Evolutionary conservation across 2,113 vertebrate species (phyloP), one percentile per base, ranked within the genome.

Genomic region (Aepyceros melampus): DNA sequence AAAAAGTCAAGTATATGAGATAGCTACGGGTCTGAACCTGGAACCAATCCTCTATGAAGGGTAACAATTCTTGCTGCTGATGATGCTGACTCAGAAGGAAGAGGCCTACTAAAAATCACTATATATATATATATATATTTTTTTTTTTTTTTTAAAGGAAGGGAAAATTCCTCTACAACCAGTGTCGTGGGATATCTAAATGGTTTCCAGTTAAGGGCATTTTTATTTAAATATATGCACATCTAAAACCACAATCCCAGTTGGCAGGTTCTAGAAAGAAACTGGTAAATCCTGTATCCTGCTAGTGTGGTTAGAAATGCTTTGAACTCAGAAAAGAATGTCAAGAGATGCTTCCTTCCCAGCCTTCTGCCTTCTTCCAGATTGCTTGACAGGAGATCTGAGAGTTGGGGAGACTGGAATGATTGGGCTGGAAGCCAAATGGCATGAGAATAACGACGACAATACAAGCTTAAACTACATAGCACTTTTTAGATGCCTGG

Each of bases 41-140:
- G 82, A 55, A 43, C 27, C 81, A 51, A 36, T 88, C 78, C 89
- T 91, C 45, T 58, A 55, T 83, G 95, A 97, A 94, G 87, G 51
- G 76, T 88, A 74, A 36, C 2, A 2, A 40, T 83, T 47, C 27
- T 79, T 91, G 29, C 55, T 53, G 2, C 23, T 45, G 31, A 43
- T 13, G 33, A 60, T 43, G 88, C 92, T 87, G 95, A 86, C 53
- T 90, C 85, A 92, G 76, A 71, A 40, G 19, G 49, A 88, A 74
- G 84, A 89, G 27, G 17, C 67, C 81, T 29, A 43, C n/a, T 49
- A 23, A 60, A 84, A 84, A 87, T 31, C 62, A 47, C 14, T 14
- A 71, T n/a, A n/a, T n/a, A n/a, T n/a, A n/a, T n/a, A n/a, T n/a
- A n/a, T n/a, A n/a, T n/a, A n/a, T n/a, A n/a, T n/a, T n/a, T 17